Conservation (phyloP, 2,797 vertebrate genomes). For the Caiman crocodilus region DNA sequence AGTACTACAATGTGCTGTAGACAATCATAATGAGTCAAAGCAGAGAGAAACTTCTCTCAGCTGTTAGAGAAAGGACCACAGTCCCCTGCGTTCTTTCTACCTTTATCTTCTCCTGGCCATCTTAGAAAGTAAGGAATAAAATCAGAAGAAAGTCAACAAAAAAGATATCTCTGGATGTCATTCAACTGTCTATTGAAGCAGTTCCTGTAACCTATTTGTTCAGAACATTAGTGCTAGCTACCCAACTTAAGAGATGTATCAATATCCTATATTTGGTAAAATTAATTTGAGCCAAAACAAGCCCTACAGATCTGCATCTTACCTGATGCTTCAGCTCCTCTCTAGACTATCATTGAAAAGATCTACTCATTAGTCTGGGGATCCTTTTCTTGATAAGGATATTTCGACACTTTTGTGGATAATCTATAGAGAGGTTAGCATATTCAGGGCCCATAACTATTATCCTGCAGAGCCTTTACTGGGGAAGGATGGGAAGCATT, state of each 20-base stretch:
- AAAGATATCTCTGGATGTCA: not conserved
- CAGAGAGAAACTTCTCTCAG: not conserved
- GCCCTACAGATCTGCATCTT: too few species aligned
- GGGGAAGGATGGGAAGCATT: not conserved
- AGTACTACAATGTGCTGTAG: too few species aligned
- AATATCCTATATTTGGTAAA: not conserved
- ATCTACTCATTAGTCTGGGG: too few species aligned
- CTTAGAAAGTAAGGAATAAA: not conserved
- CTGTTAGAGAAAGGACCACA: not conserved
- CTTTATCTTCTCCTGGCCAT: not conserved
- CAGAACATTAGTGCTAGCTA: rapidly evolving
- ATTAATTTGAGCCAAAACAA: too few species aligned
- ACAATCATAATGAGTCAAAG: not conserved
- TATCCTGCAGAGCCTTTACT: not conserved
- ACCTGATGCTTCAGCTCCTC: too few species aligned
- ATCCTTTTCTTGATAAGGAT: not conserved
- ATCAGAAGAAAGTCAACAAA: not conserved
- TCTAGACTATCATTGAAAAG: too few species aligned
- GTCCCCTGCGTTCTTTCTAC: not conserved
- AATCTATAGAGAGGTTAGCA: not conserved
- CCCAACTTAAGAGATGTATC: not conserved
- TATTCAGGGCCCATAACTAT: not conserved
- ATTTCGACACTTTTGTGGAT: not conserved
- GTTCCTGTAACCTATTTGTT: not conserved
- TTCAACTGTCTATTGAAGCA: not conserved